These are phyloP conservation scores for Bolinopsis microptera DNA, from an alignment of 37 sponge, comb jelly and placozoan species.

Conservation along the genomic window DNA sequence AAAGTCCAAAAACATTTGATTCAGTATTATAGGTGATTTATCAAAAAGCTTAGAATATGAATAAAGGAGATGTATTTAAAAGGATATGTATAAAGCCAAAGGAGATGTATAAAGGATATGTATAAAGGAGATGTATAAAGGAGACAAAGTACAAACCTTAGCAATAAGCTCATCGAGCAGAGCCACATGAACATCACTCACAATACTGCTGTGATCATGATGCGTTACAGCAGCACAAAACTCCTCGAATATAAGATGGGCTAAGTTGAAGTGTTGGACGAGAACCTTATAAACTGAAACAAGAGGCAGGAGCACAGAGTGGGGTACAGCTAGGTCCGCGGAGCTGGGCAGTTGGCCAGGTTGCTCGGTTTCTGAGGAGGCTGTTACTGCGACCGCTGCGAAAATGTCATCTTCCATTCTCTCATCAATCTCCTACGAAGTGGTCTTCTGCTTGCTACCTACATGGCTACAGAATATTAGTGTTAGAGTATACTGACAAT, in stretches of 20 bases:
- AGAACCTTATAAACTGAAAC: constrained; percentile 25
- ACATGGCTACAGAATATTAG: neutral
- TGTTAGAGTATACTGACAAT: too few species aligned
- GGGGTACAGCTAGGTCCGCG: neutral
- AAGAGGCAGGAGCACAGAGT: constrained; percentile 2
- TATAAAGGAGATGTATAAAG: too few species aligned
- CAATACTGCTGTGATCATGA: constrained; percentile 5
- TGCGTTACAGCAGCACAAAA: neutral
- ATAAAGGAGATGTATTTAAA: too few species aligned
- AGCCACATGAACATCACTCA: constrained; percentile 25
- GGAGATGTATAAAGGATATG: too few species aligned
- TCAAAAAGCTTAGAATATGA: too few species aligned
- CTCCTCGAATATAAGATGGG: constrained; percentile 3
- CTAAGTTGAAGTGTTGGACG: neutral
- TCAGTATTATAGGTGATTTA: too few species aligned
- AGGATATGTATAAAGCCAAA: too few species aligned
- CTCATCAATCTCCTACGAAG: neutral
- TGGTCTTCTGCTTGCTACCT: too few species aligned
- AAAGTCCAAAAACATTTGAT: too few species aligned
- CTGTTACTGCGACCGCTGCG: neutral
- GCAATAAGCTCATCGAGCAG: constrained; percentile 24
- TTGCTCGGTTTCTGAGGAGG: neutral
- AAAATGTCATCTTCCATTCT: neutral
- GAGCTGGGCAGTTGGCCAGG: neutral
- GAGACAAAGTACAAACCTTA: neutral